These are phyloP conservation scores for Gandaritis pyraliata DNA, from an alignment of 2,888 invertebrate species.

Conservation along the genomic window DNA sequence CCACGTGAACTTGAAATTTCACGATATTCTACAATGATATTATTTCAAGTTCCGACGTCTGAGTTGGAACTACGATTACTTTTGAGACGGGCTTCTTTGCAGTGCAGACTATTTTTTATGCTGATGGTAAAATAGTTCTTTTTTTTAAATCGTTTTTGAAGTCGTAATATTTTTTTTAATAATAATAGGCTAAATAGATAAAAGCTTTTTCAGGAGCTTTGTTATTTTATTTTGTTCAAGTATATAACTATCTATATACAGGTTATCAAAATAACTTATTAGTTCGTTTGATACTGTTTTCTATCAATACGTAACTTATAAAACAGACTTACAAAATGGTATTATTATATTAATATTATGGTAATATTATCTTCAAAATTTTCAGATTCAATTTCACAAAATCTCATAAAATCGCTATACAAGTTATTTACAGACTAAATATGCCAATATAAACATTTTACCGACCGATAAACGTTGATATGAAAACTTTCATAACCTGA, in stretches of 20 bases:
- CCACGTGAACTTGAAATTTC: constrained; percentile 51
- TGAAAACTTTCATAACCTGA: constrained; percentile 61
- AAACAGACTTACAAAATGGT: too few species aligned
- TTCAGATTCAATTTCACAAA: constrained; percentile 4
- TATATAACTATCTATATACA: too few species aligned
- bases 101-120: constrained; percentile 27
- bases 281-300: too few species aligned
- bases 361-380: neutral
- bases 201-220: too few species aligned
- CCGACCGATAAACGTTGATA: constrained; percentile 54
- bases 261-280: too few species aligned
- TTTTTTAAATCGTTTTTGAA: constrained; percentile 5
- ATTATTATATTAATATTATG: too few species aligned
- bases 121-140: constrained; percentile 26
- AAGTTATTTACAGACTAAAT: constrained; percentile 29
- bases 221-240: too few species aligned
- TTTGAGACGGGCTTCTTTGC: constrained; percentile 31
- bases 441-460: constrained; percentile 47
- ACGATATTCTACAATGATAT: constrained; percentile 45
- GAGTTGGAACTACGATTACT: constrained; percentile 42
- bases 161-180: too few species aligned
- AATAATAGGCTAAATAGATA: too few species aligned
- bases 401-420: constrained; percentile 14
- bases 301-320: too few species aligned
- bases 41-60: constrained; percentile 45